Conservation (phyloP, 2,113 vertebrate species). For the Ctenodactylus gundi region DNA sequence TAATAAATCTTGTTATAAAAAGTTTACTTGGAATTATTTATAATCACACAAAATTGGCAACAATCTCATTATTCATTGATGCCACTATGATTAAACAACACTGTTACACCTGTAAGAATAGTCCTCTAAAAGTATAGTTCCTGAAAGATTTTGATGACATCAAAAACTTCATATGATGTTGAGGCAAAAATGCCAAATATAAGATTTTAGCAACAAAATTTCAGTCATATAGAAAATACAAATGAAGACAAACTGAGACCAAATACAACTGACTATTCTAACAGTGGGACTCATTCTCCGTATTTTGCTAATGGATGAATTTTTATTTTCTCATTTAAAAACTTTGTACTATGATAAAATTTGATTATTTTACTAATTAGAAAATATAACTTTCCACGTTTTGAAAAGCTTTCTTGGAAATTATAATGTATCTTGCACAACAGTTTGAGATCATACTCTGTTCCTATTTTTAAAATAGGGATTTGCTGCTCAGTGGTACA, state of each 20-base stretch:
- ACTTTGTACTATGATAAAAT: neutral
- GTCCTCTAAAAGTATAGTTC: neutral
- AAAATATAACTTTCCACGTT: neutral
- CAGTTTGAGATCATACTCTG: neutral
- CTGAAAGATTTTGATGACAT: neutral
- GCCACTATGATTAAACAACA: constrained; percentile 28
- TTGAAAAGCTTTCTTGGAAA: constrained; percentile 17
- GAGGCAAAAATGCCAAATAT: neutral
- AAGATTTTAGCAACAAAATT: neutral
- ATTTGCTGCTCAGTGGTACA: too few species aligned
- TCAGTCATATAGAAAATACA: constrained; percentile 1
- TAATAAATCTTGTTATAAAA: constrained; percentile 69
- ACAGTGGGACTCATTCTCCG: neutral
- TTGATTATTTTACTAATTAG: neutral
- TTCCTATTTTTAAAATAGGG: neutral
- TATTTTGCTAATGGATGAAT: neutral
- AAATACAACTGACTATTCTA: neutral
- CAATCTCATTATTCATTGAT: constrained; percentile 62
- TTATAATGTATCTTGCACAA: neutral
- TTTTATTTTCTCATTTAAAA: constrained; percentile 21
- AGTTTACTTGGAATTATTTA: constrained; percentile 55
- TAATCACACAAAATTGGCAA: constrained; percentile 61
- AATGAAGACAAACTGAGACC: constrained; percentile 29
- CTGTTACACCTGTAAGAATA: neutral
- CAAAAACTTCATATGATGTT: neutral